Percentiles rank a stretch among this genome's conserved stretches.
Conservation (phyloP, 2,113 vertebrate species). For the Crotalus tigris region DNA sequence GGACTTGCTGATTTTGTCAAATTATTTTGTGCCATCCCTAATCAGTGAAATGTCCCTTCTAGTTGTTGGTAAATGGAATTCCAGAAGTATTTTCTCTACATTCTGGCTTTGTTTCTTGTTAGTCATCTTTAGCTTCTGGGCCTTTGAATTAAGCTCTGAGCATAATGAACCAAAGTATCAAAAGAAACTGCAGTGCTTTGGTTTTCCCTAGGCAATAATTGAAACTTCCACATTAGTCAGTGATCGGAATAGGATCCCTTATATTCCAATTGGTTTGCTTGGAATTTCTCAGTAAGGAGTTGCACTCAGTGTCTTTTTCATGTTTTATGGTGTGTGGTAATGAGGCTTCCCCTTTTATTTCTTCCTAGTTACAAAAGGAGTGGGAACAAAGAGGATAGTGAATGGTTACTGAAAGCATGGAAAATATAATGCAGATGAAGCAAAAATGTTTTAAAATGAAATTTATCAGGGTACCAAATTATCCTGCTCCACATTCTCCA, state of each 20-base stretch:
- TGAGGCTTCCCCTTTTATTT: slow-evolving; percentile 32
- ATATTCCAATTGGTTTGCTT: slow-evolving; percentile 11
- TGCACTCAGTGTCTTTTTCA: slow-evolving; percentile 31
- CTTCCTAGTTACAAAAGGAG: slow-evolving; percentile 2
- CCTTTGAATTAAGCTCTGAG: slow-evolving; percentile 44
- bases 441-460: not conserved
- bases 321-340: slow-evolving; percentile 17
- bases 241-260: slow-evolving; percentile 39
- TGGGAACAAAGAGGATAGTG: not conserved
- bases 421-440: slow-evolving; percentile 9
- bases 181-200: slow-evolving; percentile 41
- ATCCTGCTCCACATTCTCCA: slow-evolving; percentile 7
- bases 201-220: slow-evolving; percentile 32
- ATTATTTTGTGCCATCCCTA: slow-evolving; percentile 34
- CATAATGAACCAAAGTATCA: slow-evolving; percentile 36
- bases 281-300: slow-evolving; percentile 33
- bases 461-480: rapidly evolving
- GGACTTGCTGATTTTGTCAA: slow-evolving; percentile 31
- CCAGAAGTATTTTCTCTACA: slow-evolving; percentile 55
- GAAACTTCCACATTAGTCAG: slow-evolving; percentile 27
- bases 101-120: slow-evolving; percentile 55
- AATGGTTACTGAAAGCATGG: not conserved
- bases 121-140: slow-evolving; percentile 27
- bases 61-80: slow-evolving; percentile 52
- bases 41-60: slow-evolving; percentile 48